phyloP scores from a whole-genome alignment of 1,140 invertebrate genomes.

The Matsumurasca onukii region DNA sequence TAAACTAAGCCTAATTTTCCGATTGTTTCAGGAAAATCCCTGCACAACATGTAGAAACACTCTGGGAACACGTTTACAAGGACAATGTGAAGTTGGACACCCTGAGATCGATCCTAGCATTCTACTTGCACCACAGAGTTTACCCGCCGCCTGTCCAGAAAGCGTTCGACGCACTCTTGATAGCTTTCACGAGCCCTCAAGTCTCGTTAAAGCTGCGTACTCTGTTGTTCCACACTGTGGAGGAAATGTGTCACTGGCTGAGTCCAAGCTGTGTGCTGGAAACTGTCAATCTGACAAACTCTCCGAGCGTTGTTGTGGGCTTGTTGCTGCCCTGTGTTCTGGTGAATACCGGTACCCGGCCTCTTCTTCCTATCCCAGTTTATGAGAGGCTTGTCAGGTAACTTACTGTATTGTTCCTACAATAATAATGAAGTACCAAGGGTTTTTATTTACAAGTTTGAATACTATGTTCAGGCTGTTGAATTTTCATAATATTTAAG shows the following conservation, averaged over 20 bases:
- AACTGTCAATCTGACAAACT: conserved; percentile 28
- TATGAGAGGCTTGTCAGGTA: conserved; percentile 32
- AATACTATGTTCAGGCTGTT: too few species aligned
- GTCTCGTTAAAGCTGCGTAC: conserved; percentile 34
- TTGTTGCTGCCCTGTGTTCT: conserved; percentile 33
- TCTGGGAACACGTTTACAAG: conserved; percentile 35
- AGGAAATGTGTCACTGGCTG: conserved; percentile 35
- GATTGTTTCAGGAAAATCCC: conserved; percentile 34
- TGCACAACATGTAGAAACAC: conserved; percentile 31
- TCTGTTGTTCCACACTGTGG: conserved; percentile 36
- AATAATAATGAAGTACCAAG: too few species aligned
- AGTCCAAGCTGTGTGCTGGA: conserved; percentile 33
- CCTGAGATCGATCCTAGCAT: conserved; percentile 37
- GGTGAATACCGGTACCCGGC: conserved; percentile 24
- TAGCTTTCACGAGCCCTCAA: conserved; percentile 29
- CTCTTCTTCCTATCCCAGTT: background rate
- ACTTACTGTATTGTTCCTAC: background rate
- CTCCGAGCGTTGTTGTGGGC: conserved; percentile 12
- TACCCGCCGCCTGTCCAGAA: conserved; percentile 34
- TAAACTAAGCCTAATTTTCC: conserved; percentile 60
- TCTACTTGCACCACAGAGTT: conserved; percentile 35
- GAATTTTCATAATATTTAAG: too few species aligned
- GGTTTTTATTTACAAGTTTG: too few species aligned
- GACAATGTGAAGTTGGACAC: conserved; percentile 34
- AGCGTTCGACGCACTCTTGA: conserved; percentile 33